phyloP scores from a whole-genome alignment of 2,888 invertebrate genomes.

The Calameuta filiformis region DNA sequence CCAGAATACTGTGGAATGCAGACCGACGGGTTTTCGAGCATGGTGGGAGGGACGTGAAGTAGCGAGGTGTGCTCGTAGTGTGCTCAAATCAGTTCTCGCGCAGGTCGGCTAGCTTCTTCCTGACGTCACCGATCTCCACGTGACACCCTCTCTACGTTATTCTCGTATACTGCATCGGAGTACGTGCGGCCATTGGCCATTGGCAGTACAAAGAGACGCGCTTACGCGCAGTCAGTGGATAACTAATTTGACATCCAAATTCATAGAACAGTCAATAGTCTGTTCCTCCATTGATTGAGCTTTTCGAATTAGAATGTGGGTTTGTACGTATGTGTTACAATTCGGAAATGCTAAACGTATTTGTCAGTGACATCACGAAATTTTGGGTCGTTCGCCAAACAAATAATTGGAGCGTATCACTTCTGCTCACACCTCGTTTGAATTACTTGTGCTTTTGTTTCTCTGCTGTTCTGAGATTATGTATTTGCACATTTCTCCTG shows the following conservation, averaged over 20 bases:
- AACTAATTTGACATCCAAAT: neutral
- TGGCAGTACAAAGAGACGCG: neutral
- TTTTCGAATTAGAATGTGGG: neutral
- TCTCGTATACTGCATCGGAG: neutral
- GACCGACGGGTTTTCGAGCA: slow-evolving; percentile 63
- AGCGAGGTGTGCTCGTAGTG: slow-evolving; percentile 9
- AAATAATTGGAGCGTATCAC: neutral
- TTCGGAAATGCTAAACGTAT: neutral
- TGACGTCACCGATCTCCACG: slow-evolving; percentile 14
- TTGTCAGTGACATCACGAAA: neutral
- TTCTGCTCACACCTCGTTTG: neutral
- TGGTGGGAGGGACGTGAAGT: slow-evolving; percentile 44
- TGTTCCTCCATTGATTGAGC: neutral
- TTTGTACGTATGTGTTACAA: neutral
- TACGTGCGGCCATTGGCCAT: neutral
- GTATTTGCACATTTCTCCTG: neutral
- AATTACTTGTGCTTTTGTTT: neutral
- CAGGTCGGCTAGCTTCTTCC: slow-evolving; percentile 17
- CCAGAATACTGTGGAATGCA: slow-evolving; percentile 63
- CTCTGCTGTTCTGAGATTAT: neutral
- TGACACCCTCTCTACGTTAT: neutral
- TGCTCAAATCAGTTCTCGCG: slow-evolving; percentile 22
- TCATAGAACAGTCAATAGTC: neutral
- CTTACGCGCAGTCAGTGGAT: neutral
- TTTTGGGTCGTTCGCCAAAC: neutral